Evolutionary conservation across 2,797 vertebrate genomes (phyloP).

Genomic region (Selene dorsalis): DNA sequence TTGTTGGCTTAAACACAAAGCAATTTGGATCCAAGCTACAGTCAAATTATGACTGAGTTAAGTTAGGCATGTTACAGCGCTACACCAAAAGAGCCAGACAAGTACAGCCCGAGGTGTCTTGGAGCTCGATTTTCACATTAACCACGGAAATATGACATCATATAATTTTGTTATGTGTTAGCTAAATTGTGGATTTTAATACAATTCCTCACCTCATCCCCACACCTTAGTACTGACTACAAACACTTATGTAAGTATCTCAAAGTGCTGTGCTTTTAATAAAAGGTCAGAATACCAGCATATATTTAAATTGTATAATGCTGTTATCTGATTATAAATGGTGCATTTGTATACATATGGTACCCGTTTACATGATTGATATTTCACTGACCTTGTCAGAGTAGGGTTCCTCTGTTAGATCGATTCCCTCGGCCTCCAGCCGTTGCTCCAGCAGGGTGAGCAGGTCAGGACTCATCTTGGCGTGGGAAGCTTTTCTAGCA

Average conservation of each 20-base stretch:
- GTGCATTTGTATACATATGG: neutral
- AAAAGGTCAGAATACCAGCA: neutral
- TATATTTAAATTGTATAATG: neutral
- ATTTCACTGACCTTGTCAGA: conserved; percentile 92
- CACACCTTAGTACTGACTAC: neutral
- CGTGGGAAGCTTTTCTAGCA: conserved; percentile 86
- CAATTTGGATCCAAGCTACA: conserved; percentile 54
- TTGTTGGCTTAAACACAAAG: conserved; percentile 49
- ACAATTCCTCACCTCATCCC: conserved; percentile 8
- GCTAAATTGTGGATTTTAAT: conserved; percentile 27
- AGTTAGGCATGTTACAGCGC: conserved; percentile 65
- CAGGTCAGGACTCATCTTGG: conserved; percentile 88
- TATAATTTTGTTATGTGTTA: conserved; percentile 11
- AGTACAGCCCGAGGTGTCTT: conserved; percentile 38
- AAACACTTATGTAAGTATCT: neutral
- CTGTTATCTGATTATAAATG: neutral
- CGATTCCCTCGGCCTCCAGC: conserved; percentile 90
- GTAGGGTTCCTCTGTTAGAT: conserved; percentile 97
- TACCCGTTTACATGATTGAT: neutral
- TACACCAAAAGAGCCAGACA: conserved; percentile 58
- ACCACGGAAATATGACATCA: conserved; percentile 46
- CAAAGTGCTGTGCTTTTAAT: neutral
- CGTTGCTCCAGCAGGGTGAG: conserved; percentile 90
- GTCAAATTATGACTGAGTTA: conserved; percentile 71
- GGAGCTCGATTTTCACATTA: conserved; percentile 30